These are phyloP conservation scores for Pandion haliaetus DNA, from an alignment of 2,113 vertebrate species.

Conservation along the genomic window DNA sequence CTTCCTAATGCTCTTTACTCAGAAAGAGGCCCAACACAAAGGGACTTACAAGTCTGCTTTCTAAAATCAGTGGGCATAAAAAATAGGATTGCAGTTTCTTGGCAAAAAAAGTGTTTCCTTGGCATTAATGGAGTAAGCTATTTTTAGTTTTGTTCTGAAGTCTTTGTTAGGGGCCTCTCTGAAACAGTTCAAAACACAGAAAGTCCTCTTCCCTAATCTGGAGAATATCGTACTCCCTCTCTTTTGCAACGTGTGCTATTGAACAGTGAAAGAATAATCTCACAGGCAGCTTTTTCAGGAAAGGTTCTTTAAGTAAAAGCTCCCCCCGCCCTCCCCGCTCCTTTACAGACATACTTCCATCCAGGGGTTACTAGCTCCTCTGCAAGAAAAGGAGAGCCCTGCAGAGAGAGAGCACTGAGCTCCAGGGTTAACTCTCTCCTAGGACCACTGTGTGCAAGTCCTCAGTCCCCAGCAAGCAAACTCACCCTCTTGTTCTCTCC, in stretches of 20 bases:
- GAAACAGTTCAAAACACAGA: slow-evolving; percentile 25
- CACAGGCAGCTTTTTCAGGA: background rate
- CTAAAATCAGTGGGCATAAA: slow-evolving; percentile 16
- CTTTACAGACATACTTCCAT: background rate
- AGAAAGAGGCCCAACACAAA: background rate
- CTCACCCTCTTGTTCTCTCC: background rate
- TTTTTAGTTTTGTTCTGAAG: slow-evolving; percentile 58
- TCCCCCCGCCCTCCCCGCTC: background rate
- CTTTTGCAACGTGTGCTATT: background rate
- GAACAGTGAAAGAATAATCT: slow-evolving; percentile 5
- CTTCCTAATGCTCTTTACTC: slow-evolving; percentile 2
- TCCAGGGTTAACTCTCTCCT: background rate
- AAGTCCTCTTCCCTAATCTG: slow-evolving; percentile 2
- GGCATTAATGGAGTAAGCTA: slow-evolving; percentile 22
- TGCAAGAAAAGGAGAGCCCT: background rate
- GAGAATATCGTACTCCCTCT: background rate
- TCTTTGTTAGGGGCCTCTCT: slow-evolving; percentile 42
- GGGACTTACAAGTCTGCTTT: background rate
- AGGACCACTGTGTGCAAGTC: accelerated
- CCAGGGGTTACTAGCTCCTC: background rate
- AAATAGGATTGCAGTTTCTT: slow-evolving; percentile 48
- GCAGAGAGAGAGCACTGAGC: background rate
- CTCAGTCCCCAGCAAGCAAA: background rate
- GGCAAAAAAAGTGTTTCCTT: slow-evolving; percentile 37
- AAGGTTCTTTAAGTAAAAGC: background rate